Evolutionary conservation across 2,888 invertebrate genomes (phyloP).

Genomic region (Metellina segmentata): DNA sequence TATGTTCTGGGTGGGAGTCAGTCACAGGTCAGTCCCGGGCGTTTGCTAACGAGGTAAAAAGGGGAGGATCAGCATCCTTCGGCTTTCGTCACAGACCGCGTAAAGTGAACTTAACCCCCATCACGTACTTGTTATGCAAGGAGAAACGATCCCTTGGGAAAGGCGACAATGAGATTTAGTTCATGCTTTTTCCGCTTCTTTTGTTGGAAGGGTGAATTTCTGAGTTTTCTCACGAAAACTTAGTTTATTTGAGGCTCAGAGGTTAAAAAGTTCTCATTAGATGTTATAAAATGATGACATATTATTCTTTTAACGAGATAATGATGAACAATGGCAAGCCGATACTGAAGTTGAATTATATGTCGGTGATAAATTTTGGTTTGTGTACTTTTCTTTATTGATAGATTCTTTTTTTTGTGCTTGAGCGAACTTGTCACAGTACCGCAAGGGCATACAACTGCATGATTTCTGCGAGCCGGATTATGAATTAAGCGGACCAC

Average conservation of each 20-base stretch:
- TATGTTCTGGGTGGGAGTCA: background rate
- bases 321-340: too few species aligned
- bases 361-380: too few species aligned
- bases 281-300: too few species aligned
- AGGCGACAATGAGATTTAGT: background rate
- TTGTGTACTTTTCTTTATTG: too few species aligned
- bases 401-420: too few species aligned
- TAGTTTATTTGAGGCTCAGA: background rate
- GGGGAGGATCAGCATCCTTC: background rate
- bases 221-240: background rate
- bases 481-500: too few species aligned
- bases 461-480: too few species aligned
- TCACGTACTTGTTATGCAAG: slow-evolving; percentile 3
- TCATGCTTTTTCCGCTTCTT: background rate
- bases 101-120: slow-evolving; percentile 15
- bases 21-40: background rate
- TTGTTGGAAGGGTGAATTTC: background rate
- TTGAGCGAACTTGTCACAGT: too few species aligned
- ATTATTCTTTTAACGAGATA: too few species aligned
- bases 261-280: too few species aligned
- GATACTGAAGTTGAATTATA: too few species aligned
- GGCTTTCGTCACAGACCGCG: slow-evolving; percentile 6
- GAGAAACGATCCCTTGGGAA: background rate
- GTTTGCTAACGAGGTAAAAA: slow-evolving; percentile 5
- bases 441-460: too few species aligned